phyloP scores from a whole-genome alignment of 2,797 vertebrate species.

The Melanotaenia parkinsoni region DNA sequence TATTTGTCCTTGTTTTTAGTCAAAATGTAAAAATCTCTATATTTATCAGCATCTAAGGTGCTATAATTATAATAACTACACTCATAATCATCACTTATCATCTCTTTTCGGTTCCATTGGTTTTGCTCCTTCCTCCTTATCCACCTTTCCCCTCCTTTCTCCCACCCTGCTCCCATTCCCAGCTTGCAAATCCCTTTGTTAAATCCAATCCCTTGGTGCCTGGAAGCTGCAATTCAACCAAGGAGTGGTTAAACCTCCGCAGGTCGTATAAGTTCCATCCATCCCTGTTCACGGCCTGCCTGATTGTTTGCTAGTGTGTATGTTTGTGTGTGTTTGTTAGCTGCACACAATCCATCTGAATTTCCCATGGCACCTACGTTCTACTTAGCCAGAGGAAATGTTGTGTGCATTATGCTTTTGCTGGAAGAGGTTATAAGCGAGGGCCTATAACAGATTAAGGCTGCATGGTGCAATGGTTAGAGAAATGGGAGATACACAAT shows the following conservation, averaged over 20 bases:
- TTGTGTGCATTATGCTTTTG: conserved; percentile 53
- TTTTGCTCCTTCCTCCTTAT: background rate
- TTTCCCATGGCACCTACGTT: conserved; percentile 70
- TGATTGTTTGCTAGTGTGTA: conserved; percentile 53
- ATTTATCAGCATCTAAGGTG: background rate
- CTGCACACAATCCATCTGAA: conserved; percentile 57
- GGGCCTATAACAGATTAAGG: conserved; percentile 69
- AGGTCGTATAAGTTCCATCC: conserved; percentile 63
- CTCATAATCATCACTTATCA: conserved; percentile 12
- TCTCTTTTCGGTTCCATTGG: conserved; percentile 18
- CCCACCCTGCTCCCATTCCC: conserved; percentile 27
- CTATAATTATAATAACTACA: background rate
- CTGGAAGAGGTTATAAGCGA: conserved; percentile 58
- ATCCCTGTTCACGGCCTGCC: conserved; percentile 35
- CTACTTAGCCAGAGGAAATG: conserved; percentile 66
- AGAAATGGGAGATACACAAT: conserved; percentile 64
- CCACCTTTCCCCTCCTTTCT: conserved; percentile 25
- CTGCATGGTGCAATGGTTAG: conserved; percentile 52
- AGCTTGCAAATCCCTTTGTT: conserved; percentile 71
- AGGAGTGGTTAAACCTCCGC: conserved; percentile 59
- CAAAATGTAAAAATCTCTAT: conserved; percentile 6
- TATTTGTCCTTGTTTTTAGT: background rate
- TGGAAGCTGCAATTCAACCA: conserved; percentile 59
- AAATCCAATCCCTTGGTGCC: conserved; percentile 69
- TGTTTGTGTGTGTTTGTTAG: conserved; percentile 24